phyloP scores from a whole-genome alignment of 1,140 invertebrate genomes.

The Pseudomyrmex concolor region DNA sequence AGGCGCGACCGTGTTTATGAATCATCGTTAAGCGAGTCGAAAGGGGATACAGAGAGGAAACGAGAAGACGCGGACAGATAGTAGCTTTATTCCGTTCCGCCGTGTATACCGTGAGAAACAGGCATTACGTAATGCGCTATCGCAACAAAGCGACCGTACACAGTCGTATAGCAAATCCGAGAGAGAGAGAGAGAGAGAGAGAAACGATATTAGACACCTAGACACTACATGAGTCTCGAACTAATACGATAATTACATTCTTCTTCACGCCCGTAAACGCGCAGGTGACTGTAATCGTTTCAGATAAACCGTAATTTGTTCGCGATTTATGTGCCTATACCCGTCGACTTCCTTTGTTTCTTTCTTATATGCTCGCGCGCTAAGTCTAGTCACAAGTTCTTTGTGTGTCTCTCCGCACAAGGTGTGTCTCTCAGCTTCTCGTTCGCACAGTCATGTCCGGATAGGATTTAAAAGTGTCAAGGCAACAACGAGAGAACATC shows the following conservation, averaged over 20 bases:
- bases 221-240: constrained; percentile 5
- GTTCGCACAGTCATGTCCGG: no score
- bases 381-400: no score
- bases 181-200: no score
- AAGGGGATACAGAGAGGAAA: constrained; percentile 12
- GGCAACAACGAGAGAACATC: no score
- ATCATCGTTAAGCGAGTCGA: constrained; percentile 48
- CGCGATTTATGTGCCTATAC: background rate
- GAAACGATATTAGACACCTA: background rate
- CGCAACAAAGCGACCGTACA: background rate
- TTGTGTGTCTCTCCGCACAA: background rate
- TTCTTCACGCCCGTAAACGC: background rate
- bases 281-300: background rate
- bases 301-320: constrained; percentile 6
- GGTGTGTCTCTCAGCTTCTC: background rate
- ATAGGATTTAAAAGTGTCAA: no score
- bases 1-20: constrained; percentile 55
- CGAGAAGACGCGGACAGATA: constrained; percentile 28
- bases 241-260: constrained; percentile 40
- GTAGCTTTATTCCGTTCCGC: constrained; percentile 38
- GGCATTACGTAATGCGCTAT: constrained; percentile 44
- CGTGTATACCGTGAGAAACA: constrained; percentile 42
- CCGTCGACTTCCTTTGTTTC: constrained; percentile 19
- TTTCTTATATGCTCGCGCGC: background rate
- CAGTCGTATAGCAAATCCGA: background rate